phyloP scores from a whole-genome alignment of 2,888 invertebrate species.

The Caradrina kadenii region DNA sequence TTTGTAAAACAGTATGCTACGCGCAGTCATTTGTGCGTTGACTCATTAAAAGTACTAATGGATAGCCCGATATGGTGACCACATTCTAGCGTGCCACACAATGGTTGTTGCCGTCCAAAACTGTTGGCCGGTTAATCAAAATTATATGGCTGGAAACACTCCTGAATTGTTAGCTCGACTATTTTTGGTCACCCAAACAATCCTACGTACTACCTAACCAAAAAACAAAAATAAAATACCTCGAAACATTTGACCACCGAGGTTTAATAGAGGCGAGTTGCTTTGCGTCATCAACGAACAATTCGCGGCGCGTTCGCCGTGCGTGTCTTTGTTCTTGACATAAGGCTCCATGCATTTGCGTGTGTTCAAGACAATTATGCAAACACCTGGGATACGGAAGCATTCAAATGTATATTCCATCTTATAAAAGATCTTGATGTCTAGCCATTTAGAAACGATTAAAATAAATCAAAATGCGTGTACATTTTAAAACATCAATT shows the following conservation, averaged over 20 bases:
- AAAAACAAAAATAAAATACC: conserved; percentile 22
- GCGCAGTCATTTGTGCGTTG: conserved; percentile 11
- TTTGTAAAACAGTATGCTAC: conserved; percentile 14
- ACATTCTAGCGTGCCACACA: conserved; percentile 20
- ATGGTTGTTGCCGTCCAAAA: conserved; percentile 17
- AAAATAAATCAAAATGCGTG: conserved; percentile 3
- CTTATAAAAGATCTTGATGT: background rate
- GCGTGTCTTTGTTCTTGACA: conserved; percentile 63
- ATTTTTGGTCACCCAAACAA: conserved; percentile 9
- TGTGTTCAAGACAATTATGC: conserved; percentile 17
- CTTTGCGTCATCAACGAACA: conserved; percentile 59
- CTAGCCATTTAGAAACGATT: conserved; percentile 16
- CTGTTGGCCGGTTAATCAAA: background rate
- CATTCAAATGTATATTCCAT: conserved; percentile 6
- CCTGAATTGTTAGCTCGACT: background rate
- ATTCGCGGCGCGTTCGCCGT: conserved; percentile 47
- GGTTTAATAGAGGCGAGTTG: conserved; percentile 50
- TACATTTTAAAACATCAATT: conserved; percentile 37
- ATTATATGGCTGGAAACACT: conserved; percentile 4
- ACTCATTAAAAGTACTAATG: conserved; percentile 41
- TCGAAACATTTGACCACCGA: conserved; percentile 48
- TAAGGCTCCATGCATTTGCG: conserved; percentile 39
- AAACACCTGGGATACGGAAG: conserved; percentile 36
- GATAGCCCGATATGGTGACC: conserved; percentile 21
- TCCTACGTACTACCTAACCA: background rate